These are phyloP conservation scores for Taxidea taxus DNA, from an alignment of 2,113 vertebrate genomes.

Conservation along the genomic window DNA sequence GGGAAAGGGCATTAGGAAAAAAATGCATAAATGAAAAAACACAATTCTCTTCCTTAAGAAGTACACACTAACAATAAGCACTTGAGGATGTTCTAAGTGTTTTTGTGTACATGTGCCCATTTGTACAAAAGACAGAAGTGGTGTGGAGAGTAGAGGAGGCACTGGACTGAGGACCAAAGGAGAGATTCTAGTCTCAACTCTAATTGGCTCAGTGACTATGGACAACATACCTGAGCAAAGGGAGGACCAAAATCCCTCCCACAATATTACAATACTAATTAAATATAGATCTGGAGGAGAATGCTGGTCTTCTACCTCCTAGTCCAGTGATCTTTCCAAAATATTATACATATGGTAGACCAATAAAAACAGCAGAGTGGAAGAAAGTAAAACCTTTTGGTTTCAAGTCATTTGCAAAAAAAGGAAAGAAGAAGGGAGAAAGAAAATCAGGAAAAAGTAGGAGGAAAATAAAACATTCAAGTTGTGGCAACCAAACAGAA, in stretches of 20 bases:
- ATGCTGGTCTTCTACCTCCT: background rate
- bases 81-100: background rate
- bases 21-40: constrained; percentile 29
- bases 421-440: background rate
- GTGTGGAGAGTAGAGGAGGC: background rate
- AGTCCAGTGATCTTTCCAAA: background rate
- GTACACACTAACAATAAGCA: background rate
- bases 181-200: background rate
- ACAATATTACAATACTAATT: background rate
- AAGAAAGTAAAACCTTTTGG: background rate
- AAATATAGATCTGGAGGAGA: background rate
- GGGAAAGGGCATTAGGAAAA: background rate
- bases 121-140: background rate
- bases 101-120: background rate
- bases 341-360: background rate
- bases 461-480: background rate
- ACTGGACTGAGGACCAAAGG: background rate
- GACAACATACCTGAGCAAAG: background rate
- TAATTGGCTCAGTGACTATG: background rate
- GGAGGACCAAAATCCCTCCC: background rate
- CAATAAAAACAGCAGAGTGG: background rate
- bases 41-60: background rate
- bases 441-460: background rate
- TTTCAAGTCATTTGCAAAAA: constrained; percentile 21
- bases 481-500: background rate